Percentiles rank a stretch among this genome's conserved stretches.
Conservation (phyloP, 53 echinoderm and acorn worm genomes). For the Holothuria leucospilota region DNA sequence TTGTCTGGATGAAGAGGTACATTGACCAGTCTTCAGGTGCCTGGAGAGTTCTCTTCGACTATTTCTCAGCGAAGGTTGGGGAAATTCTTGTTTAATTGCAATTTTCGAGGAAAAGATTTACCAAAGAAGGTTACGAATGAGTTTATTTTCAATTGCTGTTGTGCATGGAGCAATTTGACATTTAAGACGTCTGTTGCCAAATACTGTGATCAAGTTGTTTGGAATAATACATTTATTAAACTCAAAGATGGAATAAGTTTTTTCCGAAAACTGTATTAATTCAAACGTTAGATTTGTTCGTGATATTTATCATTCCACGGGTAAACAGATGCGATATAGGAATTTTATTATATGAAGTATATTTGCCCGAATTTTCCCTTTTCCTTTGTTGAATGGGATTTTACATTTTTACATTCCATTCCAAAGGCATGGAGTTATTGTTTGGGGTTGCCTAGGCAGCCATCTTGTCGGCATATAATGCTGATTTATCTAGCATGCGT, state of each 20-base stretch:
- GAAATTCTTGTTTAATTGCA: background rate
- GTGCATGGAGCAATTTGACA: background rate
- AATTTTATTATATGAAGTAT: background rate
- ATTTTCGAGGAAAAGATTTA: background rate
- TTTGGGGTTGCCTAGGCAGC: background rate
- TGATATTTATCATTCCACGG: background rate
- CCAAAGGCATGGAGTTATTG: background rate
- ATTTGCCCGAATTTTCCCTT: conserved; percentile 13
- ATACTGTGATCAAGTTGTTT: conserved; percentile 7
- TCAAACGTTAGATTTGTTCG: background rate
- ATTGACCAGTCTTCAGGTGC: background rate
- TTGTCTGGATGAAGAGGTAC: background rate
- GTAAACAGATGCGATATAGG: background rate
- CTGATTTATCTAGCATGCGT: background rate
- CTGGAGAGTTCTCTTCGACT: background rate
- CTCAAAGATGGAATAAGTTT: background rate
- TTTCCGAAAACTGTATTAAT: background rate
- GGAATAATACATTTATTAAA: background rate
- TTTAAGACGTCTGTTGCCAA: background rate
- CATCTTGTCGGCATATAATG: background rate
- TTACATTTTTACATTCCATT: background rate
- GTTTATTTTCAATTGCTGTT: conserved; percentile 9
- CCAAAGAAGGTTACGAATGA: background rate
- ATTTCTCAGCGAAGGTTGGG: background rate
- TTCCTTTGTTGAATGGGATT: too few relatives aligned